Evolutionary conservation across 2,888 invertebrate species (phyloP).

Genomic region (Amblyjoppa proteus): DNA sequence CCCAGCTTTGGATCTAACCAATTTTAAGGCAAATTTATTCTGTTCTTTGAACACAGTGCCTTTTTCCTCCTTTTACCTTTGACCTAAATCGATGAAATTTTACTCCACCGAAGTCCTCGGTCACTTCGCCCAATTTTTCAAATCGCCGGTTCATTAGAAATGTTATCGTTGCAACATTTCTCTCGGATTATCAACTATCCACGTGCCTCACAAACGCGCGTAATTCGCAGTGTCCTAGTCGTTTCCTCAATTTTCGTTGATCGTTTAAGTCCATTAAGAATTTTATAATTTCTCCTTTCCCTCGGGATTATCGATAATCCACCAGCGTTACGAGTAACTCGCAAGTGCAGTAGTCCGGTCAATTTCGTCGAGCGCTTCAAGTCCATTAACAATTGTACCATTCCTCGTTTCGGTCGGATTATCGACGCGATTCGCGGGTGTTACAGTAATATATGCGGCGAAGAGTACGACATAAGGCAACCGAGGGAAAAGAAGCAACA

Average conservation of each 20-base stretch:
- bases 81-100: too few species aligned
- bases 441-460: neutral
- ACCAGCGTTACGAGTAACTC: neutral
- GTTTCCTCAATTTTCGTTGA: too few species aligned
- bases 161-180: neutral
- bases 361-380: too few species aligned
- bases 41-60: neutral
- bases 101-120: neutral
- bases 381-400: neutral
- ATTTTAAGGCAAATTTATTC: neutral
- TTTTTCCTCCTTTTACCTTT: too few species aligned
- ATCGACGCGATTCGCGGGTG: neutral
- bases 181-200: neutral
- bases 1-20: neutral
- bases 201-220: neutral
- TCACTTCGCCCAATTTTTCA: neutral
- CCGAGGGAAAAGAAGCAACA: neutral
- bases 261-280: too few species aligned
- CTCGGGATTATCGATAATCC: neutral
- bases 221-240: too few species aligned
- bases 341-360: too few species aligned
- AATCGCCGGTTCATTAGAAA: neutral
- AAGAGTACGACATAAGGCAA: slow-evolving; percentile 16
- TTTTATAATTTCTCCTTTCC: neutral
- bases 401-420: neutral